phyloP scores from a whole-genome alignment of 2,888 invertebrate genomes.

The Tupiocoris notatus region DNA sequence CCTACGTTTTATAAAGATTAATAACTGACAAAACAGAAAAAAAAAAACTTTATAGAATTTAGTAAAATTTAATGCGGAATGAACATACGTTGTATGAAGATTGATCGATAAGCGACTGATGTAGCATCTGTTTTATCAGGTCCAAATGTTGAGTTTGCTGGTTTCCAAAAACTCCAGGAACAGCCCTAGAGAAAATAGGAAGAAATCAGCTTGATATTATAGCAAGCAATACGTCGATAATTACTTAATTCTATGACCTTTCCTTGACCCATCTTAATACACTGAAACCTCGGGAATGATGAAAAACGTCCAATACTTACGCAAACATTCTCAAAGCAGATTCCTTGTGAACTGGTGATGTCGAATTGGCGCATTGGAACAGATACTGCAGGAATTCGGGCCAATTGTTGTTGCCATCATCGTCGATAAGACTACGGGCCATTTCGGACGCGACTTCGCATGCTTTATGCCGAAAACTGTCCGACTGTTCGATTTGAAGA shows the following conservation, averaged over 20 bases:
- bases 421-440: constrained; percentile 90
- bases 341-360: constrained; percentile 81
- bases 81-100: constrained; percentile 64
- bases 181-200: constrained; percentile 65
- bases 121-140: constrained; percentile 92
- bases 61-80: background rate
- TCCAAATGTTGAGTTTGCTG: constrained; percentile 88
- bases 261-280: too few relatives aligned
- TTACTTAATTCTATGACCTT: too few relatives aligned
- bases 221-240: too few relatives aligned
- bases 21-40: too few relatives aligned
- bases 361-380: constrained; percentile 88
- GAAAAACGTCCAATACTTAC: too few relatives aligned
- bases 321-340: constrained; percentile 93
- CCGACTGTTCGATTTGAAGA: constrained; percentile 78
- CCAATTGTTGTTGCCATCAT: constrained; percentile 95
- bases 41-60: too few relatives aligned
- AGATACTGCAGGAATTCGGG: constrained; percentile 89
- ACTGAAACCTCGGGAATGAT: too few relatives aligned
- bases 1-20: too few relatives aligned
- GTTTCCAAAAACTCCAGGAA: constrained; percentile 96
- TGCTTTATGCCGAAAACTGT: constrained; percentile 77
- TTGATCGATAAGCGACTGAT: constrained; percentile 74
- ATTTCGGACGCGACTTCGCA: constrained; percentile 96
- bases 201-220: too few relatives aligned